These are phyloP conservation scores for Caerostris darwini DNA, from an alignment of 1,140 invertebrate species.

Conservation along the genomic window DNA sequence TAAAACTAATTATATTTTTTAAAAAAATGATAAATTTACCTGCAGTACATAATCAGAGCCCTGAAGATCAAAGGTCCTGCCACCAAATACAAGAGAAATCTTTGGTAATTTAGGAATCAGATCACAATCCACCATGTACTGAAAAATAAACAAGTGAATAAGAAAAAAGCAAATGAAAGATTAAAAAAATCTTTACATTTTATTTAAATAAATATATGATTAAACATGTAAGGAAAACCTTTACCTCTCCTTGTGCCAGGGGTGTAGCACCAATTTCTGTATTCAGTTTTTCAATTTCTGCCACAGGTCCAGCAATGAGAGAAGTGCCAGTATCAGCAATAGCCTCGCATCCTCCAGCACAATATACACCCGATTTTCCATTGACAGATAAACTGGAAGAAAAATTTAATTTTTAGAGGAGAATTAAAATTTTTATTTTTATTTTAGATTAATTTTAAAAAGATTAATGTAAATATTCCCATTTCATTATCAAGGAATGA, in stretches of 20 bases:
- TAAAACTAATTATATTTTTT: too few species aligned
- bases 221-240: too few species aligned
- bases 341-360: slow-evolving; percentile 90
- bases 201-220: not conserved
- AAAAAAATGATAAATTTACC: too few species aligned
- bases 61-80: slow-evolving; percentile 89
- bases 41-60: slow-evolving; percentile 93
- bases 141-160: slow-evolving; percentile 82
- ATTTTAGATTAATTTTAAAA: too few species aligned
- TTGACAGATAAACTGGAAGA: slow-evolving; percentile 83
- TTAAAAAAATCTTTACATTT: not conserved
- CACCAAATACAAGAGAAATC: slow-evolving; percentile 90
- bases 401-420: not conserved
- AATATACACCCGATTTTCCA: slow-evolving; percentile 84
- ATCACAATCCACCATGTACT: slow-evolving; percentile 87
- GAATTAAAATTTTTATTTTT: not conserved
- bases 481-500: too few species aligned
- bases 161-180: not conserved
- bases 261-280: slow-evolving; percentile 91
- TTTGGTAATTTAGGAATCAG: slow-evolving; percentile 89
- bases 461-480: too few species aligned
- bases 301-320: slow-evolving; percentile 94
- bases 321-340: slow-evolving; percentile 99
- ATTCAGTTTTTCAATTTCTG: slow-evolving; percentile 92
- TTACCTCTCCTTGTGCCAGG: slow-evolving; percentile 87